Conservation (phyloP, 2,888 invertebrate genomes). For the Kryphioiulus occultus region DNA sequence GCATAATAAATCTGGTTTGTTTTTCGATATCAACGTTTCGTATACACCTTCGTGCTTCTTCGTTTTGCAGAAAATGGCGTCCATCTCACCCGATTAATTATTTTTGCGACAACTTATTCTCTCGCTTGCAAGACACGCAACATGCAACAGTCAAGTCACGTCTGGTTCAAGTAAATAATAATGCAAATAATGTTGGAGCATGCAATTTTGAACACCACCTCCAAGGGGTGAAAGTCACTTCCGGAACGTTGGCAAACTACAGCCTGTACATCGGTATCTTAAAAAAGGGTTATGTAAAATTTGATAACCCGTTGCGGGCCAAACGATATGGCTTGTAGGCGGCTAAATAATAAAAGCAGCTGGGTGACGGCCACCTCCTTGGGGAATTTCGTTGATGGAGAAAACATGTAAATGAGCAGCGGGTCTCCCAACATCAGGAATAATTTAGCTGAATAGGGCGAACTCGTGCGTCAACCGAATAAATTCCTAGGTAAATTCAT, state of each 20-base stretch:
- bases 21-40: too few relatives aligned
- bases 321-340: background rate
- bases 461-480: background rate
- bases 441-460: background rate
- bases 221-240: background rate
- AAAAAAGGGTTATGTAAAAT: background rate
- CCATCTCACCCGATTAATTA: background rate
- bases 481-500: background rate
- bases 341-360: background rate
- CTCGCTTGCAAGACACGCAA: background rate
- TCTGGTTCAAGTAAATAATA: background rate
- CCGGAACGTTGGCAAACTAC: background rate
- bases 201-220: background rate
- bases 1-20: too few relatives aligned
- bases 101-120: background rate
- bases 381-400: constrained; percentile 2
- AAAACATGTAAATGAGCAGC: constrained; percentile 28
- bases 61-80: too few relatives aligned
- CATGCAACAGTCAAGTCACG: background rate
- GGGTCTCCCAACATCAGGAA: background rate
- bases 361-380: background rate
- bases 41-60: too few relatives aligned
- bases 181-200: background rate
- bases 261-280: background rate
- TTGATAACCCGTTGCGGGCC: background rate